phyloP scores from a whole-genome alignment of 2,113 vertebrate species.

The Lutjanus erythropterus region DNA sequence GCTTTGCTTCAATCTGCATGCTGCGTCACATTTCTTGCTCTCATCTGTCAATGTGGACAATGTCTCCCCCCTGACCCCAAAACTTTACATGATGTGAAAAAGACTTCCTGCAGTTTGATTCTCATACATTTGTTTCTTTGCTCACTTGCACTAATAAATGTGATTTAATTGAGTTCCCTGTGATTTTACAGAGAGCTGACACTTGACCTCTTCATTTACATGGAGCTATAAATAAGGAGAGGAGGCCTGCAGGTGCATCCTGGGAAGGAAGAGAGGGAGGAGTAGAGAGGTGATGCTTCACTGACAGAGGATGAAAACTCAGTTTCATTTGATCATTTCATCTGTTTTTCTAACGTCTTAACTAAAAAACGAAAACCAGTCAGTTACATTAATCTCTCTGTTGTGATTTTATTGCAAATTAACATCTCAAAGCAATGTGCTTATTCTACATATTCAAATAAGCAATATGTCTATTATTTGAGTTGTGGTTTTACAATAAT shows the following conservation, averaged over 20 bases:
- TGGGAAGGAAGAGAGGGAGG: conserved; percentile 18
- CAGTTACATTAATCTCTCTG: neutral
- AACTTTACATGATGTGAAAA: too few species aligned
- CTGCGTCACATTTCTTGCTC: neutral
- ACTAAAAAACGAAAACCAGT: neutral
- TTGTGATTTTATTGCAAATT: neutral
- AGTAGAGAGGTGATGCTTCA: conserved; percentile 31
- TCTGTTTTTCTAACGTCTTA: neutral
- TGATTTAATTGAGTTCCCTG: neutral
- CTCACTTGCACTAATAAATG: too few species aligned
- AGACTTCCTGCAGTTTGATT: too few species aligned
- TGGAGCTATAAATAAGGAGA: conserved; percentile 31
- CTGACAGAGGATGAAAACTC: conserved; percentile 25
- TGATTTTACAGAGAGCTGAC: neutral
- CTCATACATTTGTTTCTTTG: too few species aligned
- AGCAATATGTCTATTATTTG: too few species aligned
- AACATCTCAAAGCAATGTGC: too few species aligned
- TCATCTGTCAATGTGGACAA: too few species aligned
- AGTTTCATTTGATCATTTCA: conserved; percentile 13
- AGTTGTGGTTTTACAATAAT: too few species aligned
- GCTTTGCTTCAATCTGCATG: conserved; percentile 1
- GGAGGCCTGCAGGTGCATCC: conserved; percentile 54
- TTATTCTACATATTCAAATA: too few species aligned
- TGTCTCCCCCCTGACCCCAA: too few species aligned
- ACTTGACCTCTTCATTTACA: conserved; percentile 43